These are phyloP conservation scores for Bursaphelenchus okinawaensis DNA, from an alignment of 2,888 invertebrate species.

Conservation along the genomic window DNA sequence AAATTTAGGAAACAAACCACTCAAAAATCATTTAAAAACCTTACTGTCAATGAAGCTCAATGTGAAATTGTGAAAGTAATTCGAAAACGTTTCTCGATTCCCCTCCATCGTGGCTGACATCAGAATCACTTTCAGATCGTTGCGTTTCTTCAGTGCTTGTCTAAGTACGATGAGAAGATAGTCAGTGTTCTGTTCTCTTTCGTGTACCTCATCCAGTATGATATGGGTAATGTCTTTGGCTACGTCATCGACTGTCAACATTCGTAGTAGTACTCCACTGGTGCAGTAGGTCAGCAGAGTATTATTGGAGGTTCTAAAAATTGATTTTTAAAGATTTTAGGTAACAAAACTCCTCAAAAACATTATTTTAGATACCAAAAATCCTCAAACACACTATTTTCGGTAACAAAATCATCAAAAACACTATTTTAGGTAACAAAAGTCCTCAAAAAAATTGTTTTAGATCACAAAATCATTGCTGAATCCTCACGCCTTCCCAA, in stretches of 20 bases:
- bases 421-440: too few species aligned
- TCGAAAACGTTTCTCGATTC: conserved; percentile 73
- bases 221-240: conserved; percentile 72
- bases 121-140: conserved; percentile 64
- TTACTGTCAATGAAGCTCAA: conserved; percentile 70
- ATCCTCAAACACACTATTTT: too few species aligned
- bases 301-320: conserved; percentile 68
- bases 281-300: conserved; percentile 83
- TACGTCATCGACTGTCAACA: conserved; percentile 75
- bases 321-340: neutral
- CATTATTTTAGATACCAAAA: too few species aligned
- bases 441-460: too few species aligned
- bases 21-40: conserved; percentile 18
- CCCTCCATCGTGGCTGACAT: conserved; percentile 83
- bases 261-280: conserved; percentile 80
- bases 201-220: conserved; percentile 82
- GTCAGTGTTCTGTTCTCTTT: conserved; percentile 84
- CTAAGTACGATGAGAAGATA: conserved; percentile 77
- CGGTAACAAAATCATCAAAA: too few species aligned
- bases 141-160: conserved; percentile 38
- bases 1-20: neutral
- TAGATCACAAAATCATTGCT: too few species aligned
- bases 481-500: too few species aligned
- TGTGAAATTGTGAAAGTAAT: conserved; percentile 71
- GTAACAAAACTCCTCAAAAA: too few species aligned